Percentiles rank a stretch among this genome's conserved stretches.
Evolutionary conservation across 2,797 vertebrate genomes (phyloP).

Genomic region (Erithacus rubecula): DNA sequence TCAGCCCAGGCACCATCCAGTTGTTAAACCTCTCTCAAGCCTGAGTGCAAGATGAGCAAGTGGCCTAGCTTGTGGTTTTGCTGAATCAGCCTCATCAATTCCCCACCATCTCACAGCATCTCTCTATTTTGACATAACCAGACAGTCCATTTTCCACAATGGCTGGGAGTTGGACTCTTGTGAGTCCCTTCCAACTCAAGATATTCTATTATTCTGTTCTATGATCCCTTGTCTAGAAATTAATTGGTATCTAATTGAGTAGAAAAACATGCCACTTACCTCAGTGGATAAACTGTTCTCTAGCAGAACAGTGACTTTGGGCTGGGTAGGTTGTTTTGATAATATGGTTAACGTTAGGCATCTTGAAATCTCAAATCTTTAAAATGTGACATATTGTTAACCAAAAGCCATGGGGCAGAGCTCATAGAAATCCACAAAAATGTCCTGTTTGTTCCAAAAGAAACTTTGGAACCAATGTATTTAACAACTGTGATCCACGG

Average conservation of each 20-base stretch:
- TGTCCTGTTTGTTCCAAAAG: not conserved
- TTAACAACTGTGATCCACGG: not conserved
- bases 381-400: not conserved
- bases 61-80: not conserved
- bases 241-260: not conserved
- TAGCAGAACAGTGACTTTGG: not conserved
- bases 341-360: not conserved
- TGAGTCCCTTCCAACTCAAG: not conserved
- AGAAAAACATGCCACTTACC: not conserved
- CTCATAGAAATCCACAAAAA: not conserved
- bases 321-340: not conserved
- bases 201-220: not conserved
- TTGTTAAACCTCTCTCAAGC: not conserved
- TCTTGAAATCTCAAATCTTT: not conserved
- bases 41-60: not conserved
- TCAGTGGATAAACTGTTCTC: not conserved
- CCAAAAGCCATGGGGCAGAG: not conserved
- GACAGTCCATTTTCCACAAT: not conserved
- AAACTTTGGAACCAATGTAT: not conserved
- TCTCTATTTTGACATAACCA: not conserved
- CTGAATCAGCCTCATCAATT: not conserved
- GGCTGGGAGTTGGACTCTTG: not conserved
- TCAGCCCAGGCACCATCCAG: not conserved
- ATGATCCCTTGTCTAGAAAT: not conserved
- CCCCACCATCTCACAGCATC: not conserved